Evolutionary conservation across 2,888 invertebrate genomes (phyloP), one percentile per base, ranked within the genome.

Genomic region (Cerastis rubricosa): DNA sequence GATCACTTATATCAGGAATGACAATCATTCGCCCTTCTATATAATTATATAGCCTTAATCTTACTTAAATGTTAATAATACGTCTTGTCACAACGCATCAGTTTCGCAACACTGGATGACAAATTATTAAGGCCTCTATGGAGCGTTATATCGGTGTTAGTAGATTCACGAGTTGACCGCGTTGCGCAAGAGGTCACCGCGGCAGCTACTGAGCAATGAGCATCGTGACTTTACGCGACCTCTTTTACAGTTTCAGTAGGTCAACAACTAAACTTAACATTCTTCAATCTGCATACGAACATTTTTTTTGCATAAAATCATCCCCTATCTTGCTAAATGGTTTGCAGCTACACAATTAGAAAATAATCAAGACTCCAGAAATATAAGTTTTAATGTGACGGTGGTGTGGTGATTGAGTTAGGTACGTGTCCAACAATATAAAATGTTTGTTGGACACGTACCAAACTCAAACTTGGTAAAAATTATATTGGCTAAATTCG

Each of bases 91-190:
- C 29, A 51, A 47, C 29, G 17, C 45, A 75, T 76, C n/a, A 47
- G 43, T 85, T 82, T 64, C 54, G n/a, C 67, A 87, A 85, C 19
- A 59, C 43, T 54, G 64, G 45, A 84, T 84, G 88, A 89, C 84
- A 87, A 87, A 90, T 88, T 87, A 88, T 87, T 88, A 89, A 85
- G 78, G 69, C 74, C 43, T 87, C 83, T 88, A 89, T 90, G 80
- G 80, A 74, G 65, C 68, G 71, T 71, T 85, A 89, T 89, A 85
- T 85, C 19, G 22, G 71, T 78, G 74, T 83, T 84, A 85, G 79
- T 85, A 80, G 81, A 87, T 83, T 86, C 85, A 89, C 83, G 86
- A 88, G 81, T 79, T 86, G 76, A 83, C 84, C 77, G 78, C 79
- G 79, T 89, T 87, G 83, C 78, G 83, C 84, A 89, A 91, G 85